Evolutionary conservation across 92 coral and sea anemone species (phyloP).

Genomic region (Bergia puertoricense): DNA sequence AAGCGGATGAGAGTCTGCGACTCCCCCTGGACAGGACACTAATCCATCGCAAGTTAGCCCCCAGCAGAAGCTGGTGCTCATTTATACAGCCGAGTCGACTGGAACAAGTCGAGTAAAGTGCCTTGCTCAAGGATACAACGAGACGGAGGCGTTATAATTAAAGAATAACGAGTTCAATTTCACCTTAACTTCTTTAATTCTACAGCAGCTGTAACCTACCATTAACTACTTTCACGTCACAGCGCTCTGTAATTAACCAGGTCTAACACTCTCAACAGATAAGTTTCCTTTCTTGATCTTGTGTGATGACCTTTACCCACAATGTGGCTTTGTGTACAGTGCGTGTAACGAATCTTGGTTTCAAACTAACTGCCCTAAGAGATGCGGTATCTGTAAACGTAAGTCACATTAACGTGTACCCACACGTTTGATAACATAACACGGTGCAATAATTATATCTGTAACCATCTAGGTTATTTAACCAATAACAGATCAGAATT

Average conservation of each 20-base stretch:
- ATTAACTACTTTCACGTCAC: neutral
- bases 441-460: neutral
- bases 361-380: constrained; percentile 88
- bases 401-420: constrained; percentile 22
- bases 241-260: neutral
- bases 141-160: too few species aligned
- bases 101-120: too few species aligned
- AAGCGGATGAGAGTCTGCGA: too few species aligned
- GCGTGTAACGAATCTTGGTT: constrained; percentile 92
- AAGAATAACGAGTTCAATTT: too few species aligned
- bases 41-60: too few species aligned
- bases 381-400: constrained; percentile 87
- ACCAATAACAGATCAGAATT: neutral
- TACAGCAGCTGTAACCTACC: neutral
- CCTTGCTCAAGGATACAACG: too few species aligned
- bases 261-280: constrained; percentile 18
- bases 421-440: constrained; percentile 3
- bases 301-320: constrained; percentile 81
- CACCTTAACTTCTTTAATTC: too few species aligned
- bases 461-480: neutral
- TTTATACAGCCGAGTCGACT: too few species aligned
- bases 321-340: constrained; percentile 78
- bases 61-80: too few species aligned
- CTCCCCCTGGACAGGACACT: too few species aligned
- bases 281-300: constrained; percentile 61